Evolutionary conservation across 2,797 vertebrate genomes (phyloP).

Genomic region (Lepus townsendii): DNA sequence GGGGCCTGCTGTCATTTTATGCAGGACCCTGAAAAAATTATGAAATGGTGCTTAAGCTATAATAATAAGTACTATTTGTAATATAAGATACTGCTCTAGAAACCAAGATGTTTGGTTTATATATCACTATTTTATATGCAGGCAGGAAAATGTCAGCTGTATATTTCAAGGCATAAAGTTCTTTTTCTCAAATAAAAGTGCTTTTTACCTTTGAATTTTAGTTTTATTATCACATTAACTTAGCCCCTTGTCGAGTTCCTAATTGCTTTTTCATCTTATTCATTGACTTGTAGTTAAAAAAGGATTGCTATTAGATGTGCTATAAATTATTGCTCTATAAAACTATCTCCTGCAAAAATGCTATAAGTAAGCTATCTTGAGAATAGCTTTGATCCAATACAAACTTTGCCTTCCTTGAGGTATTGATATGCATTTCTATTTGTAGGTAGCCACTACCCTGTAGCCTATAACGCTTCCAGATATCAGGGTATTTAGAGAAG

Average conservation of each 20-base stretch:
- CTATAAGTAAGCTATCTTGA: constrained; percentile 11
- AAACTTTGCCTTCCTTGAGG: neutral
- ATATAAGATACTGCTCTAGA: constrained; percentile 14
- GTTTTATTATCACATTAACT: neutral
- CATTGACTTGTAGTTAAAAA: constrained; percentile 49
- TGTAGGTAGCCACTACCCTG: neutral
- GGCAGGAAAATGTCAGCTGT: constrained; percentile 21
- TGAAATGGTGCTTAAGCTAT: neutral
- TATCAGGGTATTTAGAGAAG: neutral
- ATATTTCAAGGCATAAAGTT: neutral
- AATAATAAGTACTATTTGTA: neutral
- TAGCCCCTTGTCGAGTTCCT: neutral
- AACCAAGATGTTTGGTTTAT: neutral
- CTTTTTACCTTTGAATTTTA: neutral
- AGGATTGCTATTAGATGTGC: neutral
- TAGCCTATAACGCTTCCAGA: neutral
- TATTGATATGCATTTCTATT: neutral
- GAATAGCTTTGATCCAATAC: neutral
- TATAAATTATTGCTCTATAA: constrained; percentile 32
- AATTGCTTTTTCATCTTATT: constrained; percentile 14
- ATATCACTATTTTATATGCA: neutral
- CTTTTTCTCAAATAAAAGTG: constrained; percentile 5
- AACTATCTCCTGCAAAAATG: constrained; percentile 7
- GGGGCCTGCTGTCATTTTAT: neutral
- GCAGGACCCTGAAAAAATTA: neutral